Conservation (phyloP, 2,113 vertebrate species). For the Hemiscyllium ocellatum region DNA sequence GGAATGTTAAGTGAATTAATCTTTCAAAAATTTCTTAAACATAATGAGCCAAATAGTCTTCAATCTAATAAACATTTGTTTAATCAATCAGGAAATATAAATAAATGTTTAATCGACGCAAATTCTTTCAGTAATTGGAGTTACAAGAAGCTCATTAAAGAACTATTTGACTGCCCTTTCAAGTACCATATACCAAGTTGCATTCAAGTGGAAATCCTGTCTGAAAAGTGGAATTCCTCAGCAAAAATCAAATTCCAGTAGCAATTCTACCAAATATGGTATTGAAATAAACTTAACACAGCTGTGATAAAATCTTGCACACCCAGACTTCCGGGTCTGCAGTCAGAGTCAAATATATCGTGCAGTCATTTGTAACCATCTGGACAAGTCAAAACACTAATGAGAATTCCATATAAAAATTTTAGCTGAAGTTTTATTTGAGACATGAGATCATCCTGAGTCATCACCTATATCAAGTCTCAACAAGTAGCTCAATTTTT, state of each 20-base stretch:
- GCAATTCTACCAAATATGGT: conserved; percentile 17
- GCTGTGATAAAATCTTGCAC: background rate
- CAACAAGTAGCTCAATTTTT: background rate
- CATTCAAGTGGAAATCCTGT: background rate
- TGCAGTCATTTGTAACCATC: background rate
- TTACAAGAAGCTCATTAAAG: background rate
- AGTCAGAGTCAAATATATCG: background rate
- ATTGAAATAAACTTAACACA: background rate
- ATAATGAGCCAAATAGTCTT: background rate
- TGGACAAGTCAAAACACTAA: background rate
- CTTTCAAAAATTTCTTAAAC: background rate
- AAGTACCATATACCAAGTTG: background rate
- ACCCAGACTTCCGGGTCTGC: background rate
- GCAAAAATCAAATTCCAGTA: background rate
- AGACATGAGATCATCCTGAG: background rate
- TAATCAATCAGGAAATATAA: background rate
- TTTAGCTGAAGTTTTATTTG: background rate
- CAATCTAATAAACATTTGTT: background rate
- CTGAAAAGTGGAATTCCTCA: background rate
- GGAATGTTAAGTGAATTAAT: background rate
- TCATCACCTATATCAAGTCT: background rate
- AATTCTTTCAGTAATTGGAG: background rate
- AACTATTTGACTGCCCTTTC: background rate
- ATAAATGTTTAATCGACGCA: background rate
- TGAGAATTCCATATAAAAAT: conserved; percentile 13